Conservation (phyloP, 1,140 invertebrate genomes). For the Drosophila nigrodunni region DNA sequence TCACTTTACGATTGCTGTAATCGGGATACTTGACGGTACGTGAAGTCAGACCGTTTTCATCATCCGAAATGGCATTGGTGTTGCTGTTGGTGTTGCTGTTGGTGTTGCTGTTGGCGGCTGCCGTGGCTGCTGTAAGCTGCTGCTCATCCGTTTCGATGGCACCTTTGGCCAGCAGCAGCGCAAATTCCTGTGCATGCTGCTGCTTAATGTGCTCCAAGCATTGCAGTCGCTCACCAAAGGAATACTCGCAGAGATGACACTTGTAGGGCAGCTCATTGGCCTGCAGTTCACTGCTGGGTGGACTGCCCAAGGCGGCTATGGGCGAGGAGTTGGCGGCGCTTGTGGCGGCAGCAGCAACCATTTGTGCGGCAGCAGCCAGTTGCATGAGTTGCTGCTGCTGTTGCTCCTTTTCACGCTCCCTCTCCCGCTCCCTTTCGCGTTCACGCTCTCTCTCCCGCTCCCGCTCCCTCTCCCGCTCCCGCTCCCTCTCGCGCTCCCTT, state of each 20-base stretch:
- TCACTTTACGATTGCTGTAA: constrained; percentile 95
- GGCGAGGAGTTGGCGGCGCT: neutral
- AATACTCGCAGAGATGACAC: constrained; percentile 96
- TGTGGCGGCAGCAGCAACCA: constrained; percentile 40
- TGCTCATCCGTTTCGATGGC: constrained; percentile 88
- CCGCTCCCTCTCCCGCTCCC: constrained; percentile 41
- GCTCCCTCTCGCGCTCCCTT: constrained; percentile 48
- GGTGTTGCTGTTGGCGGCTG: constrained; percentile 68
- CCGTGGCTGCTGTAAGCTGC: constrained; percentile 37
- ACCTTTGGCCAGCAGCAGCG: constrained; percentile 91
- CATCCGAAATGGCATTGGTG: constrained; percentile 40
- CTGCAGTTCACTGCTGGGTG: neutral
- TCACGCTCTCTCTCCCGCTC: constrained; percentile 49
- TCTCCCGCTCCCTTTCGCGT: constrained; percentile 36
- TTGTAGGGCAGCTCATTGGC: constrained; percentile 92
- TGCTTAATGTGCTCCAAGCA: constrained; percentile 92
- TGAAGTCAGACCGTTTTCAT: constrained; percentile 30
- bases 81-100: neutral
- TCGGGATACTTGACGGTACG: constrained; percentile 90
- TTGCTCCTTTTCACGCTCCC: constrained; percentile 7
- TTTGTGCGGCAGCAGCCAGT: constrained; percentile 26
- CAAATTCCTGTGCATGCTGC: constrained; percentile 89
- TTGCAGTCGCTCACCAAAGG: constrained; percentile 91
- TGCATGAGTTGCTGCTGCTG: constrained; percentile 47
- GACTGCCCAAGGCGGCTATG: constrained; percentile 21